Evolutionary conservation across 1,140 invertebrate species (phyloP).

Genomic region (Sitophilus oryzae): DNA sequence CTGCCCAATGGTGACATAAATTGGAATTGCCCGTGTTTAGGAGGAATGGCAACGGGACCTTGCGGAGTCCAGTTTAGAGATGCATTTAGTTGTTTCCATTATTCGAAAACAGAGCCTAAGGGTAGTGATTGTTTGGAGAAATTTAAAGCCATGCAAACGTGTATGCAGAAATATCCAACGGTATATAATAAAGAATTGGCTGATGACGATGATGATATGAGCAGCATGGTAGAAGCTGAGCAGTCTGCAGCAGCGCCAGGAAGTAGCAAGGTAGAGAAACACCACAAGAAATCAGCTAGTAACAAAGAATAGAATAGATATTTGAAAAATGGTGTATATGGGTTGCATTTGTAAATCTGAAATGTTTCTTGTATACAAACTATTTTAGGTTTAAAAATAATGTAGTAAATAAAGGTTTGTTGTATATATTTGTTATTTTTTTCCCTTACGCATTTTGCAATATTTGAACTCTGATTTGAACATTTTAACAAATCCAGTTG

Average conservation of each 20-base stretch:
- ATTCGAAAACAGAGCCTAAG: slow-evolving; percentile 59
- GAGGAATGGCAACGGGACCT: slow-evolving; percentile 91
- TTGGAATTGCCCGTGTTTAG: slow-evolving; percentile 94
- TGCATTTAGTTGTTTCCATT: slow-evolving; percentile 93
- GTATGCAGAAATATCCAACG: slow-evolving; percentile 83
- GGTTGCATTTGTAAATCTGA: no score
- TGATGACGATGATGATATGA: slow-evolving; percentile 52
- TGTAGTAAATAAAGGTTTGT: not conserved
- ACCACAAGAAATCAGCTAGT: no score
- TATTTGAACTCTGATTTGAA: no score
- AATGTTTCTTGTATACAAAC: no score
- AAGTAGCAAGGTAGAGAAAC: no score
- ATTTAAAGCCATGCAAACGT: slow-evolving; percentile 88
- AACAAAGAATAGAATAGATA: no score
- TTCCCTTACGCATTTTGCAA: not conserved
- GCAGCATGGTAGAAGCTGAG: slow-evolving; percentile 28
- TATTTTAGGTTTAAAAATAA: not conserved
- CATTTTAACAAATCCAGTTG: no score
- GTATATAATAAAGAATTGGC: slow-evolving; percentile 67
- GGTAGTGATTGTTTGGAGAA: slow-evolving; percentile 82
- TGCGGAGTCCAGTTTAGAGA: slow-evolving; percentile 89
- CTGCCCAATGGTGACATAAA: slow-evolving; percentile 87
- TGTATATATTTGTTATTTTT: not conserved
- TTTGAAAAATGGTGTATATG: no score
- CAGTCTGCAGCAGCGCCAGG: no score